Conservation (phyloP, 2,113 vertebrate species). For the Syngnathus scovelli region DNA sequence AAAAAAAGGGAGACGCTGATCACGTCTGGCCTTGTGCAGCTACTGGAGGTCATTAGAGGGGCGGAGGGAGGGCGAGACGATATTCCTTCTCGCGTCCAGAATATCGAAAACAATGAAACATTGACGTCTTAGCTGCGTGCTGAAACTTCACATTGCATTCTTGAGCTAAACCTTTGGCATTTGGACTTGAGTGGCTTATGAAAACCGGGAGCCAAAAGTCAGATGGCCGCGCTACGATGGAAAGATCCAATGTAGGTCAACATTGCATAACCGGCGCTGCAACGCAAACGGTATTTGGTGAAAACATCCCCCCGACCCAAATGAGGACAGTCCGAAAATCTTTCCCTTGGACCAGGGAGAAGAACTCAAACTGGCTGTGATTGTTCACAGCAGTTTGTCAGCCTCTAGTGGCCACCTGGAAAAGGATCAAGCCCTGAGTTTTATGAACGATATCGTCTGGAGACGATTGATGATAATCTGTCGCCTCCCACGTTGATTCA, state of each 20-base stretch:
- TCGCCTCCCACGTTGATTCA: constrained; percentile 31
- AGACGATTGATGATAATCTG: constrained; percentile 17
- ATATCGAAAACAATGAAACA: too few relatives aligned
- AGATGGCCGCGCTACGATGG: neutral
- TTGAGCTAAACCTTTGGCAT: constrained; percentile 7
- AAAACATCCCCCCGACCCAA: neutral
- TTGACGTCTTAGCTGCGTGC: too few relatives aligned
- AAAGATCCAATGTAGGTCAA: neutral
- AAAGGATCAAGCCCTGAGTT: neutral
- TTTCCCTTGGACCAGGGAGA: too few relatives aligned
- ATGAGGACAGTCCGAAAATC: neutral
- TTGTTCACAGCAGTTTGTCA: constrained; percentile 59
- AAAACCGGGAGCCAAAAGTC: neutral
- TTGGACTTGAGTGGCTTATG: neutral
- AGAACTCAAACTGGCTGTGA: constrained; percentile 1
- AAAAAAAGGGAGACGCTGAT: neutral
- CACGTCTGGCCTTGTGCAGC: constrained; percentile 1
- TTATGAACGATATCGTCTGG: neutral
- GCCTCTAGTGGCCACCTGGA: constrained; percentile 66
- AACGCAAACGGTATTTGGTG: neutral
- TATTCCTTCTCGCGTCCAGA: too few relatives aligned
- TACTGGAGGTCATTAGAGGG: neutral
- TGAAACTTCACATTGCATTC: neutral
- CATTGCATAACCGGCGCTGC: neutral
- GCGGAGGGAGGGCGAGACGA: neutral